These are phyloP conservation scores for Apogon talboti DNA, from an alignment of 2,797 vertebrate species.

Conservation along the genomic window DNA sequence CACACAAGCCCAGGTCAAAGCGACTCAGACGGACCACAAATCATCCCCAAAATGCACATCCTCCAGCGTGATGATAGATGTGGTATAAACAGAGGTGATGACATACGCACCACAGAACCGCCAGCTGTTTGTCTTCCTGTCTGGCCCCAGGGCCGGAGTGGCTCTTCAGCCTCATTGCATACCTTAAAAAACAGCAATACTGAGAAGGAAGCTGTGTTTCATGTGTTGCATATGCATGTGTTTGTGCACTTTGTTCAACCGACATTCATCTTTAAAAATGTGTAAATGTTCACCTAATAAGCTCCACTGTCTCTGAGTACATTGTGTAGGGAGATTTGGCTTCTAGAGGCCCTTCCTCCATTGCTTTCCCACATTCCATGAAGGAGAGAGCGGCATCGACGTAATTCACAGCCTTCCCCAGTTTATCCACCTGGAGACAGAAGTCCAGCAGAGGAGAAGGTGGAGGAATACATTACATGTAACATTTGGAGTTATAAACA, in stretches of 20 bases:
- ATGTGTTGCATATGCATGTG: neutral
- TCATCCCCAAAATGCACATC: slow-evolving; percentile 36
- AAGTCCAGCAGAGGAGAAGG: slow-evolving; percentile 3
- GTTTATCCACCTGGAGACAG: slow-evolving; percentile 91
- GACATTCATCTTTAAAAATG: neutral
- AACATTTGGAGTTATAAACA: too few species aligned
- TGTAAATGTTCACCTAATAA: slow-evolving; percentile 88
- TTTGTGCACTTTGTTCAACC: neutral
- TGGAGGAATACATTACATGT: neutral
- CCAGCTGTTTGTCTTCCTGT: slow-evolving; percentile 95
- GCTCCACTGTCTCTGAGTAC: slow-evolving; percentile 98
- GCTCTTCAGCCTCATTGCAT: slow-evolving; percentile 97
- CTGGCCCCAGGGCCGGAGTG: slow-evolving; percentile 91
- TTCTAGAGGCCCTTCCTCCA: slow-evolving; percentile 97
- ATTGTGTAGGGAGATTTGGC: slow-evolving; percentile 97
- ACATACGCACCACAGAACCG: slow-evolving; percentile 92
- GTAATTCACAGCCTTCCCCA: slow-evolving; percentile 97
- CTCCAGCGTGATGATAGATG: slow-evolving; percentile 46
- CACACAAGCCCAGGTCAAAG: slow-evolving; percentile 50
- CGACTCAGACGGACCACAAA: slow-evolving; percentile 28
- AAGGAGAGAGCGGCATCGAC: slow-evolving; percentile 96
- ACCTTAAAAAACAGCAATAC: slow-evolving; percentile 83
- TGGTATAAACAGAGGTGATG: slow-evolving; percentile 53
- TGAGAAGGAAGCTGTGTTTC: slow-evolving; percentile 13
- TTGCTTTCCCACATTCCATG: slow-evolving; percentile 98